Evolutionary conservation across 2,113 vertebrate species (phyloP), one percentile per base, ranked within the genome.

Genomic region (Lichenostomus cassidix): DNA sequence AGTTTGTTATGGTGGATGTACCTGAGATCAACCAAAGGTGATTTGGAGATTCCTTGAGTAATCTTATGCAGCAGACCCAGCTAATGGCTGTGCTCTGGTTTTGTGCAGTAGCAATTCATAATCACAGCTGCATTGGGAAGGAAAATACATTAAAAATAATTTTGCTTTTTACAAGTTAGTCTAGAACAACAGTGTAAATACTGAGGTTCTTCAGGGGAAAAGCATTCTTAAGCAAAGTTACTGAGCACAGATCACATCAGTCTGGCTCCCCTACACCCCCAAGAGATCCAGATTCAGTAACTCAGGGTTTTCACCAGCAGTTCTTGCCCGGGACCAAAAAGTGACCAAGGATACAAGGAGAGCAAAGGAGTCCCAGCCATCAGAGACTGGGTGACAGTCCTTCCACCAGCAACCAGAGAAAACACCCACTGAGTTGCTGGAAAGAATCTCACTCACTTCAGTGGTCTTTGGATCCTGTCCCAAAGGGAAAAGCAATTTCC

Each of bases 391-490:
- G 46, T 67, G 68, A 47, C 41, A 75, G 29, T 35, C 27, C 15
- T 28, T 78, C 28, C 39, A n/a, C 22, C 55, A 69, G 47, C 2
- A 7, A 58, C 50, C 47, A 88, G 33, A 77, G 18, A 39, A 89
- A 92, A 73, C 37, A 41, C 29, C 16, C 21, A 5, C 55, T 21
- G 64, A 74, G 39, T 1, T 84, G 39, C 44, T 87, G 58, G 69
- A 89, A 95, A 82, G 74, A 76, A 78, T 62, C 46, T 73, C 12
- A 7, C 17, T 73, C 62, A 10, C 25, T 91, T 89, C 41, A 74
- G 59, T 47, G 59, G 50, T 80, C 74, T 93, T 94, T 95, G 90
- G 89, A 94, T 63, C 35, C 27, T 52, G 44, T 95, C 39, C 93
- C 50, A 31, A 83, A 94, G 65, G 81, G 53, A 55, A 91, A 92